A percentile compares a stretch with the other conserved stretches of the same genome.
phyloP scores from a whole-genome alignment of 2,113 vertebrate genomes.

The Ascaphus truei region DNA sequence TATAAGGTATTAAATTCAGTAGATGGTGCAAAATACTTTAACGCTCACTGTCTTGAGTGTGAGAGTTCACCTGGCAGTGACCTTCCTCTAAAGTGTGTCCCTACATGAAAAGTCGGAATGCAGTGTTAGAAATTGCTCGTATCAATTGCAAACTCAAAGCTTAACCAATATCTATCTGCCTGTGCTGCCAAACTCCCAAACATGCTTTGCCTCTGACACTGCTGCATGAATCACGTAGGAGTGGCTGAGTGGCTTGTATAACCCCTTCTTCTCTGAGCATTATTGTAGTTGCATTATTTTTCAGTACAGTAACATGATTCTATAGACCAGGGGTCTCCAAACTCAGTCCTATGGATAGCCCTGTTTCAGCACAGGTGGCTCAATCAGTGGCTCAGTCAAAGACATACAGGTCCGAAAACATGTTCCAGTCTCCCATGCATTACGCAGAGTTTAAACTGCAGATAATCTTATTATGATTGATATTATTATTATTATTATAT shows the following conservation, averaged over 20 bases:
- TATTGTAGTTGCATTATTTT: too few relatives aligned
- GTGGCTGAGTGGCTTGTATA: background rate
- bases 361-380: too few relatives aligned
- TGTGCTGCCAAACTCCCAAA: background rate
- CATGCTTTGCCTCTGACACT: background rate
- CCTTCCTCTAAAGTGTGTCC: conserved; percentile 10
- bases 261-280: conserved; percentile 1
- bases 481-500: too few relatives aligned
- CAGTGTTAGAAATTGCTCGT: background rate
- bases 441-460: too few relatives aligned
- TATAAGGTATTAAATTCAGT: too few relatives aligned
- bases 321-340: too few relatives aligned
- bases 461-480: too few relatives aligned
- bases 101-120: conserved; percentile 3
- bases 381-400: too few relatives aligned
- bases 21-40: background rate
- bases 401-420: too few relatives aligned
- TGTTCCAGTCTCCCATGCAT: too few relatives aligned
- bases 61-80: conserved; percentile 12
- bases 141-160: background rate
- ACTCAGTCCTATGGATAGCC: too few relatives aligned
- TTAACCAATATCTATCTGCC: background rate
- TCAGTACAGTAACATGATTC: too few relatives aligned
- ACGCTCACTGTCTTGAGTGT: background rate
- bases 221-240: conserved; percentile 11